These are phyloP conservation scores for Riparia riparia DNA, from an alignment of 2,113 vertebrate genomes.

Conservation along the genomic window DNA sequence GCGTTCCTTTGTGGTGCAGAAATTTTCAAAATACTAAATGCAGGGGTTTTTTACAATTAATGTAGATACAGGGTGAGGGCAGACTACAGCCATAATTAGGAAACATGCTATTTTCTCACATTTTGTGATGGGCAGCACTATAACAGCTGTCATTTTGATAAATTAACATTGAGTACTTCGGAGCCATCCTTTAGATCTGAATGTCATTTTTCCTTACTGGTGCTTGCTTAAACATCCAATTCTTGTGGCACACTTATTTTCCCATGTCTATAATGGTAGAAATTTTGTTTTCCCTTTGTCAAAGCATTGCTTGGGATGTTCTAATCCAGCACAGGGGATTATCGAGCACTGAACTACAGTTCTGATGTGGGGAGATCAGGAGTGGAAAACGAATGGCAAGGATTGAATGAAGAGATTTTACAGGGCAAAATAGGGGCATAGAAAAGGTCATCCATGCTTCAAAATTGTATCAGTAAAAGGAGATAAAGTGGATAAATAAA, in stretches of 20 bases:
- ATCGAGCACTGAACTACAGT: neutral
- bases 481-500: conserved; percentile 23
- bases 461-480: neutral
- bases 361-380: neutral
- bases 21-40: neutral
- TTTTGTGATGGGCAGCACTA: neutral
- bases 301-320: neutral
- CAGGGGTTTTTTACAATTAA: neutral
- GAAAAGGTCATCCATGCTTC: neutral
- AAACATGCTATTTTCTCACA: neutral
- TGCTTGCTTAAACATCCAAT: neutral
- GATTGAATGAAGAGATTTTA: conserved; percentile 2
- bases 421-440: neutral
- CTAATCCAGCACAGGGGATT: neutral
- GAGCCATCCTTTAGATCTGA: neutral
- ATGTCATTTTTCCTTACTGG: neutral
- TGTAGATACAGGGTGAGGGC: neutral
- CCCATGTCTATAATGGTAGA: neutral
- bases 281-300: neutral
- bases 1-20: neutral
- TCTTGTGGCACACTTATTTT: neutral
- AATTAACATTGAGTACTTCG: neutral
- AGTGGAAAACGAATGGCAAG: neutral
- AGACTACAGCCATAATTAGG: neutral
- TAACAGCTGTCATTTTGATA: neutral